Conservation (phyloP, 2,113 vertebrate genomes). For the Nyctibius bracteatus region DNA sequence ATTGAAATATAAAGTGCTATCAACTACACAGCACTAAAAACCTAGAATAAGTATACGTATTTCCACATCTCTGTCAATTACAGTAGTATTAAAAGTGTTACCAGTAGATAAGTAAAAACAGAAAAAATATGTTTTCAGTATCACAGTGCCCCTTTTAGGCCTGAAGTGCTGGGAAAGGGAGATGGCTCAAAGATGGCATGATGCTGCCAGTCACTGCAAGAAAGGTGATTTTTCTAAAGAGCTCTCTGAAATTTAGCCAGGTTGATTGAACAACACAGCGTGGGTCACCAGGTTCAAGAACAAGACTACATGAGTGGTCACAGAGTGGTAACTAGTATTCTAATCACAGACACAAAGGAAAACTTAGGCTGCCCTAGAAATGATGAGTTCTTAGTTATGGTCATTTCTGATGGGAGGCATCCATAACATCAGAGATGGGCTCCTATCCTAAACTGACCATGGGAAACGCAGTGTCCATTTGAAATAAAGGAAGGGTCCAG, state of each 20-base stretch:
- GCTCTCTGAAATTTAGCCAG: neutral
- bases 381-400: neutral
- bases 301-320: rapidly evolving
- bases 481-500: neutral
- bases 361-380: neutral
- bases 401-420: neutral
- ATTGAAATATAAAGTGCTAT: constrained; percentile 13
- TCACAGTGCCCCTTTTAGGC: neutral
- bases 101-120: neutral
- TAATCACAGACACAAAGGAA: neutral
- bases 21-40: neutral
- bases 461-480: neutral
- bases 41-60: neutral
- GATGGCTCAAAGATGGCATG: neutral
- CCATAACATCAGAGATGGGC: neutral
- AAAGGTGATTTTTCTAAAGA: neutral
- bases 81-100: neutral
- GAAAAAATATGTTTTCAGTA: neutral
- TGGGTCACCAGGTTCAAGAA: neutral
- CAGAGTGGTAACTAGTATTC: neutral
- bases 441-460: neutral
- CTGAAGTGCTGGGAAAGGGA: neutral
- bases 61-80: neutral
- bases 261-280: neutral
- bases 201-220: neutral